Evolutionary conservation across 2,113 vertebrate genomes (phyloP).

Genomic region (Mustela lutreola): DNA sequence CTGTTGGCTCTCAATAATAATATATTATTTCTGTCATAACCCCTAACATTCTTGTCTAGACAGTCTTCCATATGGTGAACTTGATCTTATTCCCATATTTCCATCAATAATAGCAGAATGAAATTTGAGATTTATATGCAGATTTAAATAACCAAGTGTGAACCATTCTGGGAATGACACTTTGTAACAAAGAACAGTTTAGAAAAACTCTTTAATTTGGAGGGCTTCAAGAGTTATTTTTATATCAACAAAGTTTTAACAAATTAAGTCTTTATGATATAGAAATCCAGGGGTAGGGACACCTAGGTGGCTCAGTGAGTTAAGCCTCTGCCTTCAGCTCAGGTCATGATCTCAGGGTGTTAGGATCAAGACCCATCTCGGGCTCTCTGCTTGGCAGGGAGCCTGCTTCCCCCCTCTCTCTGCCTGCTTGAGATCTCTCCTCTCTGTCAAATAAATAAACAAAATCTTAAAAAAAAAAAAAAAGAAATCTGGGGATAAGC

Average conservation of each 20-base stretch:
- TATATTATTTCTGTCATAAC: conserved; percentile 57
- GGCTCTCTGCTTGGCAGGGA: no score
- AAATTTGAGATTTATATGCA: conserved; percentile 41
- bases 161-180: background rate
- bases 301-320: no score
- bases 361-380: no score
- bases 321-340: no score
- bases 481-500: background rate
- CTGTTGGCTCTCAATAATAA: conserved; percentile 67
- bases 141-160: conserved; percentile 21
- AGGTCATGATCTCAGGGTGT: no score
- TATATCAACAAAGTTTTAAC: background rate
- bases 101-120: background rate
- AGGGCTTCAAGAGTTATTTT: background rate
- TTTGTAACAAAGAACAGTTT: conserved; percentile 43
- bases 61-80: background rate
- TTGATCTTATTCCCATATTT: conserved; percentile 29
- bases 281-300: background rate
- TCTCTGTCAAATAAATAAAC: no score
- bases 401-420: no score
- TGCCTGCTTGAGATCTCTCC: no score
- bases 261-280: background rate
- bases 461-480: no score
- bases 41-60: conserved; percentile 52
- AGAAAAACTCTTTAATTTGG: background rate